Evolutionary conservation across 2,113 vertebrate genomes (phyloP), one percentile per base, ranked within the genome.

Genomic region (Heteronetta atricapilla): DNA sequence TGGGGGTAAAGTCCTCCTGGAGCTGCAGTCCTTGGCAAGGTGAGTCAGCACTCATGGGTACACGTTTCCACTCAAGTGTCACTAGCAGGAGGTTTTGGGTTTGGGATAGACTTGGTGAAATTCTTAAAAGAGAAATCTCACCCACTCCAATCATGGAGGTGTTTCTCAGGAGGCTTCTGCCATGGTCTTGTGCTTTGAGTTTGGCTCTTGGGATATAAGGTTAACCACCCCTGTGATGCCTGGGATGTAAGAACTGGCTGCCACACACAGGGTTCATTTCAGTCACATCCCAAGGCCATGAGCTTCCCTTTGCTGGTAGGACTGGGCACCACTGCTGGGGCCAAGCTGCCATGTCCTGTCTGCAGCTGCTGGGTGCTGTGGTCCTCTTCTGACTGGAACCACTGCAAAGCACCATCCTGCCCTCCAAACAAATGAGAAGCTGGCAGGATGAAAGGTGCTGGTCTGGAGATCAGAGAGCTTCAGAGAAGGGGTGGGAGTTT

Each of bases 331-430:
- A 5, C 34, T 62, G 34, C 59, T 26, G 5, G 0, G 25, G n/a
- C 42, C 23, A 40, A 46, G n/a, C 6, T 44, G 16, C 13, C 26
- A 36, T 9, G 10, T 31, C 10, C 42, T 16, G 15, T 33, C 33
- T 46, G 17, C 67, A 26, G 44, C 66, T 48, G 14, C 42, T 25
- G 42, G 22, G 42, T 48, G 44, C 82, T 1, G 0, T 0, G 0
- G 16, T 14, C 58, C 9, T 42, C n/a, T 46, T 42, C 28, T 2
- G 1, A 4, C 28, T 88, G 67, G 44, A 72, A 60, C 38, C 16
- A 18, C 26, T 29, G 66, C 2, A 2, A 10, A 18, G 17, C 0
- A 0, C 48, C 15, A 14, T 12, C 31, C 34, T 64, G 26, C 26
- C 38, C 14, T 38, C 38, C 11, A 6, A 55, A 46, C 10, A 34